Conservation (phyloP, 2,113 vertebrate species). For the Setophaga coronata region DNA sequence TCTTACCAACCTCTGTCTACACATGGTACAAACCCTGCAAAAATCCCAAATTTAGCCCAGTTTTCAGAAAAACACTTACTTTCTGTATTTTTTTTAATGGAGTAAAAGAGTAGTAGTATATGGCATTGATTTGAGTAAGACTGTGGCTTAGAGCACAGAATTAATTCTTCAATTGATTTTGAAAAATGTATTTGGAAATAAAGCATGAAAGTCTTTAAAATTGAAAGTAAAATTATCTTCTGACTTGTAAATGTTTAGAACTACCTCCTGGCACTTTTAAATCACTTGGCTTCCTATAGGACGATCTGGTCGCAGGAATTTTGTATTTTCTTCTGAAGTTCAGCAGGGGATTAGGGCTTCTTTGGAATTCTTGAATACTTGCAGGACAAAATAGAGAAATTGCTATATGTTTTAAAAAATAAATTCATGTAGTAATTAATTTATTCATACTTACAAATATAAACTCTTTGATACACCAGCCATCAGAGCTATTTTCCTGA, state of each 20-base stretch:
- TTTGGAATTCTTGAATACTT: neutral
- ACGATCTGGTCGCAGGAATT: neutral
- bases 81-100: neutral
- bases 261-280: neutral
- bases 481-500: rapidly evolving
- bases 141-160: neutral
- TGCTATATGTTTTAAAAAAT: neutral
- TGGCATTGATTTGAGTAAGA: neutral
- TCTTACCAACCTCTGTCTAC: neutral
- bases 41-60: neutral
- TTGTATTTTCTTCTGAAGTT: neutral
- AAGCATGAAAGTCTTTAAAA: neutral
- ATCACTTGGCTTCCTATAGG: neutral
- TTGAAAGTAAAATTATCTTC: neutral
- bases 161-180: neutral
- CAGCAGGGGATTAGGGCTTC: neutral
- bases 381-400: neutral
- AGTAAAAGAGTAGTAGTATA: neutral
- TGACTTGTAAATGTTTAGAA: neutral
- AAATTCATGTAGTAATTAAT: neutral
- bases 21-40: neutral
- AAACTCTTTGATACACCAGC: neutral
- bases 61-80: neutral
- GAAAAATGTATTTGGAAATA: neutral
- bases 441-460: neutral